Percentiles rank a stretch among this genome's conserved stretches.
Evolutionary conservation across 2,113 vertebrate species (phyloP).

Genomic region (Rafetus swinhoei): DNA sequence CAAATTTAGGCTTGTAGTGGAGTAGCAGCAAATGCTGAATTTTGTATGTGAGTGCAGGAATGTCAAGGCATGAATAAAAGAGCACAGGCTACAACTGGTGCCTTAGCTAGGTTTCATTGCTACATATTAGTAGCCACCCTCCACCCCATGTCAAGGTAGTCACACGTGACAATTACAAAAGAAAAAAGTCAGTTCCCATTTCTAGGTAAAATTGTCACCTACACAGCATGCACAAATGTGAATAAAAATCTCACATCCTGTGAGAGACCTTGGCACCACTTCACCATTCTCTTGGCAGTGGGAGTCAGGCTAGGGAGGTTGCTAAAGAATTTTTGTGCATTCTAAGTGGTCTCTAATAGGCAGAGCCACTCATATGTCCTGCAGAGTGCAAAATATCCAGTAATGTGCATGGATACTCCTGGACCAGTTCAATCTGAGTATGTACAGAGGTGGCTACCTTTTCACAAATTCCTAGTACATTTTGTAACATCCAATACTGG

Average conservation of each 20-base stretch:
- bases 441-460: not conserved
- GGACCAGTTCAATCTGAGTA: not conserved
- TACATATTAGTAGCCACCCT: not conserved
- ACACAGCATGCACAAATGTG: not conserved
- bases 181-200: not conserved
- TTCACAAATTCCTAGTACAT: not conserved
- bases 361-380: not conserved
- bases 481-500: not conserved
- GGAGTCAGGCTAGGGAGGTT: not conserved
- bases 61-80: not conserved
- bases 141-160: not conserved
- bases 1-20: not conserved
- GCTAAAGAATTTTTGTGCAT: not conserved
- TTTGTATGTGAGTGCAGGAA: not conserved
- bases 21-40: not conserved
- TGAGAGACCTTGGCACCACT: not conserved
- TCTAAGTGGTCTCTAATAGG: not conserved
- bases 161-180: not conserved
- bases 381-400: not conserved
- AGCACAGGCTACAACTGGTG: not conserved
- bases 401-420: not conserved
- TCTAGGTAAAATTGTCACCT: not conserved
- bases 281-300: too few species aligned
- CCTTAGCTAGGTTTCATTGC: not conserved
- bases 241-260: not conserved